Percentiles rank a stretch among this genome's conserved stretches.
Evolutionary conservation across 2,888 invertebrate genomes (phyloP).

Genomic region (Reticulitermes lucifugus): DNA sequence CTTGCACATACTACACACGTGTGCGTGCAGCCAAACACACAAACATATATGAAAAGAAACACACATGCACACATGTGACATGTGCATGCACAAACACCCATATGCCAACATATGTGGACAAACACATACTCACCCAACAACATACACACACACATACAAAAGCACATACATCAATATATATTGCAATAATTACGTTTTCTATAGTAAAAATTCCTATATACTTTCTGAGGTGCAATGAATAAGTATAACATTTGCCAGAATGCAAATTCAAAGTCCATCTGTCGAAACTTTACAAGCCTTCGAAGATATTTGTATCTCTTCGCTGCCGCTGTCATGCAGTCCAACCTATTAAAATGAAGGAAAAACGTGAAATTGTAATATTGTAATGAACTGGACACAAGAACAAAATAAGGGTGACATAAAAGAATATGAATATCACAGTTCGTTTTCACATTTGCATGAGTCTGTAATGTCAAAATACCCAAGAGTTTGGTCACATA

Average conservation of each 20-base stretch:
- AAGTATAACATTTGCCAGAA: conserved; percentile 99
- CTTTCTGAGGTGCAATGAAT: conserved; percentile 94
- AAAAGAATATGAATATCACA: neutral
- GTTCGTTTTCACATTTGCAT: neutral
- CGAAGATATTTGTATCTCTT: conserved; percentile 90
- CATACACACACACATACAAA: no score
- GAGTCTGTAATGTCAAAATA: no score
- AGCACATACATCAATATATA: no score
- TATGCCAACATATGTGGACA: no score
- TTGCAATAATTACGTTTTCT: conserved; percentile 85
- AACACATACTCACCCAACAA: no score
- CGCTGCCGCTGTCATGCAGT: conserved; percentile 85
- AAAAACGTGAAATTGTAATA: conserved; percentile 18
- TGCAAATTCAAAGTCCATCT: conserved; percentile 99
- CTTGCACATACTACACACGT: no score
- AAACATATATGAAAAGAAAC: no score
- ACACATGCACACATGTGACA: no score
- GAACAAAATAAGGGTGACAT: neutral
- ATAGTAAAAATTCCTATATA: conserved; percentile 96
- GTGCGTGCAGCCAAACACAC: no score
- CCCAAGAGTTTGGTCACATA: no score
- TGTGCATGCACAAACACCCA: no score
- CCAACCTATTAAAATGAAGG: conserved; percentile 67
- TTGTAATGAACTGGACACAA: neutral
- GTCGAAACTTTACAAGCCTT: conserved; percentile 88